Percentiles rank a stretch among this genome's conserved stretches.
Conservation (phyloP, 2,113 vertebrate species). For the Leucopsar rothschildi region DNA sequence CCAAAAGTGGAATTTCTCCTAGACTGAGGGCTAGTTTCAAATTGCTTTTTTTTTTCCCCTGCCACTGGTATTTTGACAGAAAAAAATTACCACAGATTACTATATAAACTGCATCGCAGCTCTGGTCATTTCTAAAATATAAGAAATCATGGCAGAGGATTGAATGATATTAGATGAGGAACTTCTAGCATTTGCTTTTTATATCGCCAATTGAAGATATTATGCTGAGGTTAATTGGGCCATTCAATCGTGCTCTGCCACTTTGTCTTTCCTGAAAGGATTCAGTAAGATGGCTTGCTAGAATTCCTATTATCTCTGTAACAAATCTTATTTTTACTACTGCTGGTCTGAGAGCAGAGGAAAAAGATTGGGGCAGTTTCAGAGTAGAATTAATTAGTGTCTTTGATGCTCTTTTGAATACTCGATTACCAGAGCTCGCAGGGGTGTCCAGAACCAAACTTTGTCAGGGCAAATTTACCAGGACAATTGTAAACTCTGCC, state of each 20-base stretch:
- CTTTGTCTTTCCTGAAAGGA: conserved; percentile 3
- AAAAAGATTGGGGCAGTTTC: not conserved
- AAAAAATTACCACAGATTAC: not conserved
- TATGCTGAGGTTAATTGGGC: conserved; percentile 2
- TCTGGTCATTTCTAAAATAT: not conserved
- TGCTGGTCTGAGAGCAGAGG: not conserved
- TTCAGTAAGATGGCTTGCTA: conserved; percentile 8
- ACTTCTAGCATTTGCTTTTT: not conserved
- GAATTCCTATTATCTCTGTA: conserved; percentile 13
- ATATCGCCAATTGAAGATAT: not conserved
- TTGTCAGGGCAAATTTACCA: not conserved
- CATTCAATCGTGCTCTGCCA: not conserved
- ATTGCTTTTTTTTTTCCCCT: not conserved
- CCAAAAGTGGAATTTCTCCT: conserved; percentile 34
- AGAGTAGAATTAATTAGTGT: not conserved
- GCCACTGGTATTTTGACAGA: not conserved
- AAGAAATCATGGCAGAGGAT: not conserved
- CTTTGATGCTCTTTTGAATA: not conserved
- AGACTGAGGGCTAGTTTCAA: conserved; percentile 20
- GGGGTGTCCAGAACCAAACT: not conserved
- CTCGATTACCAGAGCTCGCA: not conserved
- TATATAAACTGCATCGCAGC: not conserved
- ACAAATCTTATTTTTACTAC: not conserved
- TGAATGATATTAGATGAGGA: not conserved
- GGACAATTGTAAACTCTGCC: not conserved